Conservation (phyloP, 2,113 vertebrate genomes). For the Limnothrissa miodon region DNA sequence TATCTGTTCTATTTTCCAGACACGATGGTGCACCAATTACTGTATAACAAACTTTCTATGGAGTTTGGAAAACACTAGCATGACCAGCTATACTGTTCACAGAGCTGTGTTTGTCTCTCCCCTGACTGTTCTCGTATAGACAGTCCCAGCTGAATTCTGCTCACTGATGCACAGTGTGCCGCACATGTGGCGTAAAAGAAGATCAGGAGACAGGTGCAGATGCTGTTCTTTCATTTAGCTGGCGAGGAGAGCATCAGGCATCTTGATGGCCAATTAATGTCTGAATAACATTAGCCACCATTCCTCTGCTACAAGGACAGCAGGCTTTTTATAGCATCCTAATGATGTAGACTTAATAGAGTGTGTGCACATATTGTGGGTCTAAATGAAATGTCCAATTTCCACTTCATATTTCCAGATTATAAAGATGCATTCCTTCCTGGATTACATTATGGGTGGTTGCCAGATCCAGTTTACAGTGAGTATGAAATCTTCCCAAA, state of each 20-base stretch:
- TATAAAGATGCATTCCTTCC: slow-evolving; percentile 99
- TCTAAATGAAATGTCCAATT: neutral
- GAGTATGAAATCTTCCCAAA: slow-evolving; percentile 58
- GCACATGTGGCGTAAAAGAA: neutral
- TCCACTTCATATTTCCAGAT: slow-evolving; percentile 75
- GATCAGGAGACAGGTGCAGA: slow-evolving; percentile 5
- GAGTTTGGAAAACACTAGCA: neutral
- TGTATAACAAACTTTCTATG: neutral
- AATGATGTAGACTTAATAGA: neutral
- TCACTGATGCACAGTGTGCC: neutral
- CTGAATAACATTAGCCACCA: neutral
- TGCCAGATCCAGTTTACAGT: slow-evolving; percentile 99
- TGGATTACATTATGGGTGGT: slow-evolving; percentile 99
- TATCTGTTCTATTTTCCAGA: neutral
- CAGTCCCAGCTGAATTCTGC: neutral
- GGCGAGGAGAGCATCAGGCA: neutral
- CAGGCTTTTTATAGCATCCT: neutral
- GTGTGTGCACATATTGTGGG: neutral
- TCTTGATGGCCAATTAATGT: slow-evolving; percentile 26
- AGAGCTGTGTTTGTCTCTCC: neutral
- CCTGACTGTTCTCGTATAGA: neutral
- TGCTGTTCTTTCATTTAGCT: slow-evolving; percentile 7
- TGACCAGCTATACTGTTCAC: neutral
- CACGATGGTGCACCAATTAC: neutral
- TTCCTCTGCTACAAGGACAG: slow-evolving; percentile 6